Evolutionary conservation across 2,113 vertebrate species (phyloP), one percentile per base, ranked within the genome.

Genomic region (Sterrhoptilus dennistouni): DNA sequence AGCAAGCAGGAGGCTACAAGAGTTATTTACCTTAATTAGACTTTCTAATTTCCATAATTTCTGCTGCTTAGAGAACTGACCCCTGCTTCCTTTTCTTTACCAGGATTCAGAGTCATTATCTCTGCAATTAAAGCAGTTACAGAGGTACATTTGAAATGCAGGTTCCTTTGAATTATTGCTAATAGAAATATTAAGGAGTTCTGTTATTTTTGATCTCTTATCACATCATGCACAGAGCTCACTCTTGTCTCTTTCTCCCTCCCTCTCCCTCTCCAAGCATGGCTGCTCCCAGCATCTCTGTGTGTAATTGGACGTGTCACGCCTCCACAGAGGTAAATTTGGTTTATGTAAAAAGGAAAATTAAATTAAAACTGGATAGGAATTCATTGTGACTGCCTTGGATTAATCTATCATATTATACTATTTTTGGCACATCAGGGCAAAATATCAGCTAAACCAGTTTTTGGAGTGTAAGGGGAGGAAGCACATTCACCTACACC

Each of bases 311-410:
- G 95, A 97, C 2, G 0, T 97, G 97, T 97, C 97, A 95, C 83
- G 97, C 96, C 90, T 97, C 90, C 77, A 72, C 83, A 66, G 92
- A 98, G 87, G 95, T 97, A 97, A 97, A 98, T 97, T 97, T 4
- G 74, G 91, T 97, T 98, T 98, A 97, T 96, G 93, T 96, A 92
- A 97, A 95, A 97, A 96, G 82, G 64, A 95, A 98, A 98, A 98
- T 97, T 95, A 97, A 98, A 97, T 98, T 97, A 97, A 95, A 91
- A 95, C 80, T 97, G 76, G 93, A 97, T 93, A 96, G 88, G 88
- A 97, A 97, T 95, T 97, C 98, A 98, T 95, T 95, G 80, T 83
- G 70, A 91, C 76, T 90, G 83, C 94, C 79, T 90, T 95, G 66
- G 85, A 42, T 97, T 97, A 95, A 95, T 98, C 78, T 97, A 96